Evolutionary conservation across 2,113 vertebrate genomes (phyloP).

Genomic region (Tachuris rubrigastra): DNA sequence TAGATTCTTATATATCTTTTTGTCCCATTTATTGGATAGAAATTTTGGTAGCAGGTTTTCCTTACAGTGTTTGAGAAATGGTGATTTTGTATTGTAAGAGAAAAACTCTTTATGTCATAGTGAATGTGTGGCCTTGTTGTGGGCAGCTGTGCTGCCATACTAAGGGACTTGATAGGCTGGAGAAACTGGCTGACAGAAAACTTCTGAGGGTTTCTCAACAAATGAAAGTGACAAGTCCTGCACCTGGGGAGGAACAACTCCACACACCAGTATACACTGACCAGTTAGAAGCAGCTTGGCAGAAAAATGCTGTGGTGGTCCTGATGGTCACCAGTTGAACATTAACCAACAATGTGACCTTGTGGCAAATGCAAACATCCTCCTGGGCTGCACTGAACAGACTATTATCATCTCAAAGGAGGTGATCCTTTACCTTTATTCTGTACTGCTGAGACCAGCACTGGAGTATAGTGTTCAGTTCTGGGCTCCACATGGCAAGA

Average conservation of each 20-base stretch:
- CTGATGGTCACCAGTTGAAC: not conserved
- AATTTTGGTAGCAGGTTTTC: not conserved
- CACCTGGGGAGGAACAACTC: not conserved
- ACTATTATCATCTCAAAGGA: not conserved
- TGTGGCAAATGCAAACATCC: not conserved
- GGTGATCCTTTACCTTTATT: not conserved
- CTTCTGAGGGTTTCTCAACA: not conserved
- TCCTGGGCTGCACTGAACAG: not conserved
- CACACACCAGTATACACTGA: not conserved
- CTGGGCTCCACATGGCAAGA: not conserved
- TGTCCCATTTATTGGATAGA: not conserved
- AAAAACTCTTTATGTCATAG: not conserved
- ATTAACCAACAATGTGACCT: too few species aligned
- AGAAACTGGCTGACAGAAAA: not conserved
- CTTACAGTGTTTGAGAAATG: not conserved
- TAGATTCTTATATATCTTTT: not conserved
- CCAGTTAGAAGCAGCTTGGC: not conserved
- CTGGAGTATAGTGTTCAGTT: not conserved
- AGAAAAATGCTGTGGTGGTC: not conserved
- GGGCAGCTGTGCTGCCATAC: not conserved
- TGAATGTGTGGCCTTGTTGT: not conserved
- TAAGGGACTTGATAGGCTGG: not conserved
- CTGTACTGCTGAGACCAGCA: not conserved
- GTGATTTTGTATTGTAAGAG: not conserved
- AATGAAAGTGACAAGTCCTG: not conserved